A percentile compares a stretch with the other conserved stretches of the same genome.
Evolutionary conservation across 2,797 vertebrate species (phyloP).

Genomic region (Leptodactylus fallax): DNA sequence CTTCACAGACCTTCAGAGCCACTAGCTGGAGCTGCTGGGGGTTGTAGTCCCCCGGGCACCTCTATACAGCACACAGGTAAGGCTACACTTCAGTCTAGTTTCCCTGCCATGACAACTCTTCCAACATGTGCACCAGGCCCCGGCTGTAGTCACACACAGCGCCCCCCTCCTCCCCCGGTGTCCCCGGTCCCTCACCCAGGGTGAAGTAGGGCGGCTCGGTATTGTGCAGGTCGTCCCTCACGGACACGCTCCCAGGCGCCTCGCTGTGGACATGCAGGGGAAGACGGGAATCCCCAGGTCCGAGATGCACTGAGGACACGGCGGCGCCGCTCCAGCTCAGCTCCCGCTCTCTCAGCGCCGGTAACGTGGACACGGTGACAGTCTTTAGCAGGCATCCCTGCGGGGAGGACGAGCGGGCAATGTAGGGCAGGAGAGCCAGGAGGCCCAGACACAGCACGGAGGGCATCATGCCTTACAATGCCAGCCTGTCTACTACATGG

Average conservation of each 20-base stretch:
- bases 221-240: slow-evolving; percentile 98
- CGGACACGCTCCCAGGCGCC: slow-evolving; percentile 92
- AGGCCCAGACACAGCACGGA: slow-evolving; percentile 65
- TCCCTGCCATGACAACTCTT: no score
- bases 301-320: slow-evolving; percentile 72
- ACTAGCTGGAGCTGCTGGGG: no score
- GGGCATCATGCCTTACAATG: slow-evolving; percentile 12
- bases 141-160: not conserved
- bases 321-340: slow-evolving; percentile 91
- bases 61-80: no score
- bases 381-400: slow-evolving; percentile 90
- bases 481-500: not conserved
- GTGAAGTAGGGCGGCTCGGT: slow-evolving; percentile 99
- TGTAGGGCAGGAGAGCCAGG: slow-evolving; percentile 55
- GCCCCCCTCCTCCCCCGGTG: not conserved
- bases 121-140: not conserved
- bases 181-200: slow-evolving; percentile 82
- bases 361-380: slow-evolving; percentile 94
- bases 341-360: slow-evolving; percentile 93
- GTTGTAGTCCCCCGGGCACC: no score
- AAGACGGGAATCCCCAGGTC: slow-evolving; percentile 84
- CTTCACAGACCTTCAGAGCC: no score
- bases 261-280: slow-evolving; percentile 94
- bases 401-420: slow-evolving; percentile 61
- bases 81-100: no score